Evolutionary conservation across 2,797 vertebrate species (phyloP), one percentile per base, ranked within the genome.

Genomic region (Antrozous pallidus): DNA sequence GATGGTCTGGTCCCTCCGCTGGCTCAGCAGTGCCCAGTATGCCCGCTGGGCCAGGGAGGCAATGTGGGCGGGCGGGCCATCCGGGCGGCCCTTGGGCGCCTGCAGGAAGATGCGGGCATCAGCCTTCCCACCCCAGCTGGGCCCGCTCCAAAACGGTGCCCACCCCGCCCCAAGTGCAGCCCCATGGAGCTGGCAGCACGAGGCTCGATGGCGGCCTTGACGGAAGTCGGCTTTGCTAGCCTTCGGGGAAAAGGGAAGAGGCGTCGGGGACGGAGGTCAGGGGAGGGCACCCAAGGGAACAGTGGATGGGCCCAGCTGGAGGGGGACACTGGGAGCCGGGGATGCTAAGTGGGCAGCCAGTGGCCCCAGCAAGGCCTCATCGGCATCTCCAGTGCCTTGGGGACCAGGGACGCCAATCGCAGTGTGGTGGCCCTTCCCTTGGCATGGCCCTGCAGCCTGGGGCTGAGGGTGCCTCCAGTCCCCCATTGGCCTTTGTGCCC

Each of bases 1-100:
- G 3, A 99, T 98, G 40, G 98, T 98, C 98, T 99, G 99, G 96
- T 99, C 99, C 56, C 97, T 98, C 42, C 98, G 94, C 92, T 98
- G 98, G 74, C 98, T 97, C 45, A 99, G 98, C 98, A 99, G 97
- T 5, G 98, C 98, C 97, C 98, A 98, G 81, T 99, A 99, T 3
- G 99, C 98, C 45, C 97, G 97, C 87, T 98, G 98, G 0, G 98
- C 99, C 97, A 99, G 95, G 0, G 98, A 98, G 8, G 97, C 96
- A 79, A 99, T 77, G 24, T 99, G 98, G 0, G 99, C 98, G 0
- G 99, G 98, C 2, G 98, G 95, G 4, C 77, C 75, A 7, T 98
- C 98, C 91, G 95, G 3, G 91, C 88, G 97, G 5, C 97, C 96
- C 86, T 83, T 95, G 45, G 93, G 93, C 0, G 63, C 94, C 98